Evolutionary conservation across 2,113 vertebrate genomes (phyloP), one percentile per base, ranked within the genome.

Genomic region (Fulica atra): DNA sequence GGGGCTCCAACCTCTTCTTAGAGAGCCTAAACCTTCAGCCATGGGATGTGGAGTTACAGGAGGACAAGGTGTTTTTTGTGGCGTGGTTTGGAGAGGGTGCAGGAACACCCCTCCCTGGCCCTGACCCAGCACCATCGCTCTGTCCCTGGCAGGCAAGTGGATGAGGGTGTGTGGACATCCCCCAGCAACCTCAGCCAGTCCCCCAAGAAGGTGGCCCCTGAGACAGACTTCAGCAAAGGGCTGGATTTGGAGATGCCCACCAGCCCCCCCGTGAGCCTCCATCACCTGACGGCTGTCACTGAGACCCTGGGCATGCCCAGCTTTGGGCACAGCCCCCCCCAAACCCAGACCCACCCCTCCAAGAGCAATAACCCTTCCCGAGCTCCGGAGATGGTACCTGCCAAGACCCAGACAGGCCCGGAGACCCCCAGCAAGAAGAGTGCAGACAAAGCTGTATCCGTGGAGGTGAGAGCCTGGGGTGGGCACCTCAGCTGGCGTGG

Each of bases 181-280:
- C 98, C 98, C 59, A 97, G 98, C 86, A 98, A 97, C 95, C 98
- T 99, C 61, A 98, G 60, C 96, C 98, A 99, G 56, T 99, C 98
- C 35, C 98, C 98, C 56, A 99, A 99, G 98, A 99, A 99, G 94
- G 97, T 97, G 81, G 98, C 98, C 3, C 97, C 97, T 0, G 98
- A 98, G 89, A 81, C 88, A 0, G 99, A 99, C 61, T 98, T 98
- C 96, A 96, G 97, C 92, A 99, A 99, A 95, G 98, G 97, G 86
- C 81, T 99, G 61, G 99, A 99, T 89, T 98, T 99, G 46, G 99
- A 99, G 83, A 94, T 99, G 84, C 98, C 99, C 56, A 98, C 98
- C 33, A 99, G 99, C 95, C 98, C 99, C 7, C 98, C 99, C 0
- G 97, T 99, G 68, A 98, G 97, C 92, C 98, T 99, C 92, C 99